phyloP scores from a whole-genome alignment of 1,140 invertebrate genomes.

The Camponotus floridanus region DNA sequence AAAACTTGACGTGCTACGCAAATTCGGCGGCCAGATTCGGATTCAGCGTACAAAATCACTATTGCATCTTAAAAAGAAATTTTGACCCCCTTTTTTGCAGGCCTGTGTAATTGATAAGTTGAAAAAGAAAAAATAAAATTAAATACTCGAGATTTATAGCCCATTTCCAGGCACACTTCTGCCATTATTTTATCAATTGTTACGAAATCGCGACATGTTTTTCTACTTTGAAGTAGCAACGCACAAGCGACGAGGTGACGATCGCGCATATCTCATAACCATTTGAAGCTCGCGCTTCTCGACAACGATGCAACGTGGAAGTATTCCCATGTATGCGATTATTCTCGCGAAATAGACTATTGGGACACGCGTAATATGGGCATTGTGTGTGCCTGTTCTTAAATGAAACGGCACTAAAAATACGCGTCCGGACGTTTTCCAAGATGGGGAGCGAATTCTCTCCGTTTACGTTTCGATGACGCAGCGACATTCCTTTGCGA shows the following conservation, averaged over 20 bases:
- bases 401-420: constrained; percentile 21
- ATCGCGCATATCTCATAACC: constrained; percentile 13
- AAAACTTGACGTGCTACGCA: too few relatives aligned
- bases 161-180: not conserved
- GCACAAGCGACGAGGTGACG: constrained; percentile 1
- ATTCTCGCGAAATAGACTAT: constrained; percentile 42
- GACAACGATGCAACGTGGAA: not conserved
- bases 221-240: constrained; percentile 40
- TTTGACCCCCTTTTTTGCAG: too few relatives aligned
- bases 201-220: constrained; percentile 15
- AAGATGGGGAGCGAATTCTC: not conserved
- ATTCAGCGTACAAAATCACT: too few relatives aligned
- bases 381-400: constrained; percentile 5
- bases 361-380: constrained; percentile 17
- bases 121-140: not conserved
- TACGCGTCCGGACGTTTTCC: not conserved
- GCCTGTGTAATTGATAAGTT: too few relatives aligned
- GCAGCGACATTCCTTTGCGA: not conserved
- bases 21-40: too few relatives aligned
- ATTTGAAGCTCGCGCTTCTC: constrained; percentile 38
- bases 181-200: constrained; percentile 8
- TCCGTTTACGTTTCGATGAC: constrained; percentile 21
- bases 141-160: not conserved
- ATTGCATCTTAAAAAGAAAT: too few relatives aligned
- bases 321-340: constrained; percentile 52